These are phyloP conservation scores for Anagrus nilaparvatae DNA, from an alignment of 1,140 invertebrate genomes.

Conservation along the genomic window DNA sequence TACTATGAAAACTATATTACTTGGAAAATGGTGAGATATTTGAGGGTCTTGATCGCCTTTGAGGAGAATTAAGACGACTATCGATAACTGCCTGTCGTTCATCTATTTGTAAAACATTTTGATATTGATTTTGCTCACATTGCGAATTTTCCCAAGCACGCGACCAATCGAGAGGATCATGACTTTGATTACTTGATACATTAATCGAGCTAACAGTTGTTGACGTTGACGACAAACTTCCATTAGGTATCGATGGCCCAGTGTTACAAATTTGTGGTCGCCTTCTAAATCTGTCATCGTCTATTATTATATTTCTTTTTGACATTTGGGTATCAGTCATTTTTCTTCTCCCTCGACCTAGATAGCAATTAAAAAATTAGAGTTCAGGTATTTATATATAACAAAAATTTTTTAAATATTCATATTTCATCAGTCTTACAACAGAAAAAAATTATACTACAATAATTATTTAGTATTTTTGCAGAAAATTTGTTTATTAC, in stretches of 20 bases:
- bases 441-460: too few relatives aligned
- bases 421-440: too few relatives aligned
- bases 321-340: constrained; percentile 17
- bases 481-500: too few relatives aligned
- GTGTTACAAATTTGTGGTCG: constrained; percentile 17
- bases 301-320: constrained; percentile 21
- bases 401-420: too few relatives aligned
- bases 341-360: constrained; percentile 39
- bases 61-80: constrained; percentile 25
- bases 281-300: constrained; percentile 28
- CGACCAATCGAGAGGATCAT: constrained; percentile 31
- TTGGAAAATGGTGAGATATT: constrained; percentile 31
- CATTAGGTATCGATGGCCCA: constrained; percentile 12
- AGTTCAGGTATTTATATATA: too few relatives aligned
- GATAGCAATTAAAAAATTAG: too few relatives aligned
- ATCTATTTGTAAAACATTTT: constrained; percentile 22
- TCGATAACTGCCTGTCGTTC: constrained; percentile 19
- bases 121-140: constrained; percentile 19
- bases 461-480: too few relatives aligned
- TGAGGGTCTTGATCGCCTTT: constrained; percentile 21
- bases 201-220: constrained; percentile 13
- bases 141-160: constrained; percentile 27
- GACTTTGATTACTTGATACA: constrained; percentile 22
- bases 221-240: constrained; percentile 14
- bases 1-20: constrained; percentile 20